Conservation (phyloP, 92 coral and sea anemone species). For the Epizoanthus fatuus region DNA sequence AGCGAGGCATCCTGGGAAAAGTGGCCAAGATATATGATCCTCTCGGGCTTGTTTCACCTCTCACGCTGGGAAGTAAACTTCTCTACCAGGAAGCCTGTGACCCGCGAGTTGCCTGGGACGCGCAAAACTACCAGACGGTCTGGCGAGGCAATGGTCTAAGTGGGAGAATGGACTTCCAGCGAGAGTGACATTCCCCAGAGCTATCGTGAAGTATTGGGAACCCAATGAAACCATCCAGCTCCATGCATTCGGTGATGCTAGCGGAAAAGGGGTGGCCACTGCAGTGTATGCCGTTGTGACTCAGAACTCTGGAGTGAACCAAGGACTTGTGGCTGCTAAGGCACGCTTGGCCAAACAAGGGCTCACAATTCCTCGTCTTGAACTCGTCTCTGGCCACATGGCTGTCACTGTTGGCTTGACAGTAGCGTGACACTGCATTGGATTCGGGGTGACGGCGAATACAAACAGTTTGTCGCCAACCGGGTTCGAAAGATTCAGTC, state of each 20-base stretch:
- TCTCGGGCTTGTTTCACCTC: too few relatives aligned
- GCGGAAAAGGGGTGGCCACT: not conserved
- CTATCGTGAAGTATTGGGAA: constrained; percentile 24
- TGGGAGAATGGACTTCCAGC: constrained; percentile 32
- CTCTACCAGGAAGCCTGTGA: not conserved
- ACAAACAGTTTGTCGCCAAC: too few relatives aligned
- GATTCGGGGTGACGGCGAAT: too few relatives aligned
- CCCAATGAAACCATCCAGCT: constrained; percentile 24
- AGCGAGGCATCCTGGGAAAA: too few relatives aligned
- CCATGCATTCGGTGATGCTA: constrained; percentile 33
- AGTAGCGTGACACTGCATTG: too few relatives aligned
- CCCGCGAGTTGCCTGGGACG: constrained; percentile 16
- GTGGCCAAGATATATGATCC: too few relatives aligned
- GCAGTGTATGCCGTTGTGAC: constrained; percentile 14
- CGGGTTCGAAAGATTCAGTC: too few relatives aligned
- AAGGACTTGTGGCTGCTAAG: constrained; percentile 53
- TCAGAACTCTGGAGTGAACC: constrained; percentile 16
- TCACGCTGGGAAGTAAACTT: too few relatives aligned
- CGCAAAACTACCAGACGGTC: constrained; percentile 1
- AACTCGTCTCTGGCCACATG: too few relatives aligned
- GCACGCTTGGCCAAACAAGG: too few relatives aligned
- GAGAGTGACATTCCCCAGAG: constrained; percentile 18
- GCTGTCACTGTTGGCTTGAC: too few relatives aligned
- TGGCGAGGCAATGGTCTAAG: constrained; percentile 28
- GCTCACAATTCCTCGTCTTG: too few relatives aligned